These are phyloP conservation scores for Agapornis canus DNA, from an alignment of 2,797 vertebrate genomes.

Conservation along the genomic window DNA sequence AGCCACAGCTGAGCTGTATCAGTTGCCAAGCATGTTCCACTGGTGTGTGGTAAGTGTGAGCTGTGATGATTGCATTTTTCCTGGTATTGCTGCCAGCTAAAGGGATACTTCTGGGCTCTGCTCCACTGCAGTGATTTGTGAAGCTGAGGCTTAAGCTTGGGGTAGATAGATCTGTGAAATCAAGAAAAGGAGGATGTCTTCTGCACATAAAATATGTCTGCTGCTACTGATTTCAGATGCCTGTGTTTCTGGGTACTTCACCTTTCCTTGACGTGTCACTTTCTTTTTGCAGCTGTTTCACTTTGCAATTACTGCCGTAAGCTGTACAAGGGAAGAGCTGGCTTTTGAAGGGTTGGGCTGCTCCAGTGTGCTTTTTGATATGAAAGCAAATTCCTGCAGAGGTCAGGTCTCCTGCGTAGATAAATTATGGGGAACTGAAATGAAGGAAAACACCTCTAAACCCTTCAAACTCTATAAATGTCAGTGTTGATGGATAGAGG, in stretches of 20 bases:
- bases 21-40: not conserved
- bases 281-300: not conserved
- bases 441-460: not conserved
- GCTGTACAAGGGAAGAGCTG: not conserved
- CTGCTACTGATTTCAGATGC: not conserved
- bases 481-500: accelerated
- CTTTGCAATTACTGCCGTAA: not conserved
- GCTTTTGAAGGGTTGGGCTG: not conserved
- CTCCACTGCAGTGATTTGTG: not conserved
- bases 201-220: not conserved
- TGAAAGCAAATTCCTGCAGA: not conserved
- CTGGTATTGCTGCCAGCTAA: not conserved
- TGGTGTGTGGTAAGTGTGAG: not conserved
- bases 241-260: not conserved
- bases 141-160: not conserved
- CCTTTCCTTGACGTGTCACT: not conserved
- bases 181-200: not conserved
- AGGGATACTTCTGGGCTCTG: not conserved
- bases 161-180: not conserved
- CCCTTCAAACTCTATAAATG: not conserved
- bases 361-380: not conserved
- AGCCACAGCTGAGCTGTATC: not conserved
- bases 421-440: not conserved
- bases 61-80: not conserved
- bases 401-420: not conserved